These are phyloP conservation scores for Pectinophora gossypiella DNA, from an alignment of 1,140 invertebrate species.

Conservation along the genomic window DNA sequence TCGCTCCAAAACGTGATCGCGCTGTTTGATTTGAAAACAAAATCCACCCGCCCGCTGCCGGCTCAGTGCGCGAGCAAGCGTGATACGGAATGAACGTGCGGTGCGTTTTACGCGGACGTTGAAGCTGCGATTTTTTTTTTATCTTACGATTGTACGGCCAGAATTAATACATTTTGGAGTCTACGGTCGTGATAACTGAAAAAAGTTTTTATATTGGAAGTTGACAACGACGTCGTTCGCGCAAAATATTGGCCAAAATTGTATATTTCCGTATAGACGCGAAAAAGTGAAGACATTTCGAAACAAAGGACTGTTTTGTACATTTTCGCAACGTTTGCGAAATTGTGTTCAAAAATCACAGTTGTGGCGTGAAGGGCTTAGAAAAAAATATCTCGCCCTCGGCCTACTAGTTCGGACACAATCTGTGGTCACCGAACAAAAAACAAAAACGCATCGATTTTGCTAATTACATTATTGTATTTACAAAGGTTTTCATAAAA, in stretches of 20 bases:
- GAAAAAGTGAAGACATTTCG: slow-evolving; percentile 64
- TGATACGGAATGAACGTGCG: slow-evolving; percentile 74
- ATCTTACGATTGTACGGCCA: slow-evolving; percentile 57
- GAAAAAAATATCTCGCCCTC: slow-evolving; percentile 50
- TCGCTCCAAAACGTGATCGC: slow-evolving; percentile 68
- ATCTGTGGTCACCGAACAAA: slow-evolving; percentile 64
- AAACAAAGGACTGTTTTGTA: slow-evolving; percentile 74
- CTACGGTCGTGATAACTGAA: slow-evolving; percentile 54
- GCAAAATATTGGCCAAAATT: slow-evolving; percentile 66
- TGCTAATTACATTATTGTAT: slow-evolving; percentile 39
- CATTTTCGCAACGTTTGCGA: slow-evolving; percentile 71
- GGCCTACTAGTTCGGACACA: slow-evolving; percentile 65
- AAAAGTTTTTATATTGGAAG: slow-evolving; percentile 54
- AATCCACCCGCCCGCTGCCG: slow-evolving; percentile 59
- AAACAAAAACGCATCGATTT: slow-evolving; percentile 66
- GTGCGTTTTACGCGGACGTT: slow-evolving; percentile 72
- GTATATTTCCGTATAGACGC: slow-evolving; percentile 74
- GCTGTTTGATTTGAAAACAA: slow-evolving; percentile 73
- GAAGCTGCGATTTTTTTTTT: slow-evolving; percentile 62
- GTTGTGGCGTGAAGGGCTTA: slow-evolving; percentile 48
- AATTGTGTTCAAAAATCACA: slow-evolving; percentile 70
- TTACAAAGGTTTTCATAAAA: slow-evolving; percentile 49
- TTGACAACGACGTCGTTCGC: slow-evolving; percentile 58
- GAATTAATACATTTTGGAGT: slow-evolving; percentile 62
- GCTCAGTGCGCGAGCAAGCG: slow-evolving; percentile 69